Base-by-base conservation (phyloP, 2,888 invertebrate species). In the Microctonus brassicae region DNA sequence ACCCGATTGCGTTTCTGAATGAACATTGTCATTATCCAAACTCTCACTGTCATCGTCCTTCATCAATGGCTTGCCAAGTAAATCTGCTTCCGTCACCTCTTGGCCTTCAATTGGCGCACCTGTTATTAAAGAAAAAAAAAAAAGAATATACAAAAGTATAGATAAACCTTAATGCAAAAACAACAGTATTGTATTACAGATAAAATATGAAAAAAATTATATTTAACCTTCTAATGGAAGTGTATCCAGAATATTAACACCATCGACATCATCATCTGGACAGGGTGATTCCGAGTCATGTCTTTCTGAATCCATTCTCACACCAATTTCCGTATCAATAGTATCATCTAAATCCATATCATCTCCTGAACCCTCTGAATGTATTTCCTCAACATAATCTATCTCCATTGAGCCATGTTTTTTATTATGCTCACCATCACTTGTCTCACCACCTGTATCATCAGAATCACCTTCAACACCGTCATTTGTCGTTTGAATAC, bases 401-500 rank as follows among this genome's bases (percentile, higher is more conserved):
- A 82, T 76, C 34, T 77, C 81, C 58, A 81, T 67, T 10, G 70
- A 70, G 60, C 78, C 76, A 60, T 77, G 81, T 75, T 81, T 82
- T 76, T 81, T 83, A 20, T 84, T 83, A 33, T 79, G 83, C 67
- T 84, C 84, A 53, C 81, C 79, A 20, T 88, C 88, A 39, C 85
- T 83, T 29, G 86, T 77, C 76, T 90, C 89, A 24, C 85, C 86
- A 39, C 89, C 89, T 24, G 89, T 89, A 73, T 89, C 84, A 57
- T 88, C 88, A 26, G 83, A 85, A 77, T 81, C 85, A 64, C 76
- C 73, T 69, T 77, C 84, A 75, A 85, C 85, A 61, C 74, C 75
- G 70, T 76, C 84, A 75, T 86, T 86, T 34, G 79, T 77, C 63
- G 78, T 76, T 70, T 82, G 83, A 61, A 80, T 80, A 75, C 78